Percentiles rank a stretch among this genome's conserved stretches.
These are phyloP conservation scores for Orchesellides sinensis DNA, from an alignment of 2,888 invertebrate genomes.

Conservation along the genomic window DNA sequence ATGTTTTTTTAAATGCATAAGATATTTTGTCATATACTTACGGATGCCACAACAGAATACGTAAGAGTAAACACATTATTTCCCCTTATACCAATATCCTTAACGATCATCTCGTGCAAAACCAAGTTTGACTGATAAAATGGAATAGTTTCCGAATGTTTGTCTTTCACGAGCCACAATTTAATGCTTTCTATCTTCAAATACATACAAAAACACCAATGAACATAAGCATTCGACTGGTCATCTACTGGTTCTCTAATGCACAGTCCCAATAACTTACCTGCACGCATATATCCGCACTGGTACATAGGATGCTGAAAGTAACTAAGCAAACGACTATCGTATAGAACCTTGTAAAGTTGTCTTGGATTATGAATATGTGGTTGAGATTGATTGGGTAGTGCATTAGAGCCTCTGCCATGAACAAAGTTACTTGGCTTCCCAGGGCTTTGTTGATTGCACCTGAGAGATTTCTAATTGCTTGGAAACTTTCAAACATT, in stretches of 20 bases:
- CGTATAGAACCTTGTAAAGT: neutral
- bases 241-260: too few relatives aligned
- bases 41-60: conserved; percentile 20
- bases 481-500: conserved; percentile 2
- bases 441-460: conserved; percentile 22
- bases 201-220: too few relatives aligned
- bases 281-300: conserved; percentile 27
- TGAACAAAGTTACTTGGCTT: conserved; percentile 26
- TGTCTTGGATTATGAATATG: neutral
- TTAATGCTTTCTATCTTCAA: conserved; percentile 15
- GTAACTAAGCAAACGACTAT: neutral
- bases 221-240: too few relatives aligned
- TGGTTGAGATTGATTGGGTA: conserved; percentile 8
- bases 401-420: conserved; percentile 36
- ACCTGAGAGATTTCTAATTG: conserved; percentile 2
- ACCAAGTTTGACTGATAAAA: conserved; percentile 33
- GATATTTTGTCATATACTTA: too few relatives aligned
- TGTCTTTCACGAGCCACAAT: conserved; percentile 24
- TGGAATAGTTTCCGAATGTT: conserved; percentile 21
- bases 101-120: conserved; percentile 19
- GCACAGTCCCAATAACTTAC: too few relatives aligned
- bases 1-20: too few relatives aligned
- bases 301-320: neutral
- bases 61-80: conserved; percentile 39
- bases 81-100: conserved; percentile 31